A percentile compares a stretch with the other conserved stretches of the same genome.
Evolutionary conservation across 2,797 vertebrate genomes (phyloP).

Genomic region (Bryconaethiops microstoma): DNA sequence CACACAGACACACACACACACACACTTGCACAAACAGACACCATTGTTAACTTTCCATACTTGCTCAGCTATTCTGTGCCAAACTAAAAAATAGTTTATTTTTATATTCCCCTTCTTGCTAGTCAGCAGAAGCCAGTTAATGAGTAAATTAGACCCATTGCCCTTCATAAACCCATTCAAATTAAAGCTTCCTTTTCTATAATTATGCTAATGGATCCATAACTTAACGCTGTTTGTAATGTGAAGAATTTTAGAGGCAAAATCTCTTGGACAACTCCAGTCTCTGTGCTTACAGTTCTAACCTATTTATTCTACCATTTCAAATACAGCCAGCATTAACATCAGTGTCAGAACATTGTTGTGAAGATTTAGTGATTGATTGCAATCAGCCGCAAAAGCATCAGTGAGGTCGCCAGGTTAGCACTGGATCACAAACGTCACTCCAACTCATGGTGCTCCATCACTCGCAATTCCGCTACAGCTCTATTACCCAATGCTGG

Average conservation of each 20-base stretch:
- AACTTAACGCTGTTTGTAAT: constrained; percentile 42
- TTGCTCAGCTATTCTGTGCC: constrained; percentile 50
- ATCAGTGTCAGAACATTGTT: background rate
- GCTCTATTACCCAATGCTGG: too few species aligned
- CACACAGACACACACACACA: background rate
- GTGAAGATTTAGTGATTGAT: too few species aligned
- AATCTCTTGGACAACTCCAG: background rate
- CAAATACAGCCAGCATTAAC: too few species aligned
- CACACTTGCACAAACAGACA: too few species aligned
- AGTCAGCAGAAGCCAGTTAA: constrained; percentile 38
- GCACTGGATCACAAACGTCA: too few species aligned
- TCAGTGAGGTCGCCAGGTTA: too few species aligned
- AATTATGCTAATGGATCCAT: constrained; percentile 60
- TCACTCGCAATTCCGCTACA: too few species aligned
- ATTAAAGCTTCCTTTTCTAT: constrained; percentile 49
- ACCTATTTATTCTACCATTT: too few species aligned
- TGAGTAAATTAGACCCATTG: constrained; percentile 58
- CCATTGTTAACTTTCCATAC: constrained; percentile 17
- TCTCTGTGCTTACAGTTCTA: too few species aligned
- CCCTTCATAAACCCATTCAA: constrained; percentile 56
- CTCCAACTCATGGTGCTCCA: too few species aligned
- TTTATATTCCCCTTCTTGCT: constrained; percentile 29
- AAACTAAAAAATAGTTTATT: constrained; percentile 29
- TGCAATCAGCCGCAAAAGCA: too few species aligned
- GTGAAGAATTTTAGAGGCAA: background rate